Conservation (phyloP, 2,888 invertebrate genomes). For the Itoplectis maculator region DNA sequence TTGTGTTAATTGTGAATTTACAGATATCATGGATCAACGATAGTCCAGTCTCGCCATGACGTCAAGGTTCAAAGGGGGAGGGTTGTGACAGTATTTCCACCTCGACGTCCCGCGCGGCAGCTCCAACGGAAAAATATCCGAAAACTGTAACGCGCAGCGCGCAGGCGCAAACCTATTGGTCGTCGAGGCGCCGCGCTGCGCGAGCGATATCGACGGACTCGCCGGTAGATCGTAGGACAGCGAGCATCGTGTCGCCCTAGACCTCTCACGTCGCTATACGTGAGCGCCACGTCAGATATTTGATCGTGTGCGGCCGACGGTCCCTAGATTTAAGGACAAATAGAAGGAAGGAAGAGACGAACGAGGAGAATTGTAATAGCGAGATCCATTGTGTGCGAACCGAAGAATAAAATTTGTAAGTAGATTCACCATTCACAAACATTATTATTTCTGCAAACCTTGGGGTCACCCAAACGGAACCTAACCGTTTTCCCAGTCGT, state of each 20-base stretch:
- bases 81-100: not conserved
- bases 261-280: no score
- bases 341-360: not conserved
- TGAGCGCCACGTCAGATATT: no score
- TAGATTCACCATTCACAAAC: not conserved
- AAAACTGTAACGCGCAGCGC: no score
- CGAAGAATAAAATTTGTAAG: not conserved
- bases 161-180: no score
- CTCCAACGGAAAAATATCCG: not conserved
- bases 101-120: no score
- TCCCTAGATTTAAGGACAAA: no score
- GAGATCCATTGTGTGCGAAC: not conserved
- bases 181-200: no score
- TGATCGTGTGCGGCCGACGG: no score
- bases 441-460: not conserved
- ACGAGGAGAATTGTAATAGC: not conserved
- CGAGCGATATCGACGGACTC: no score
- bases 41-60: not conserved
- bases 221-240: no score
- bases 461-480: not conserved
- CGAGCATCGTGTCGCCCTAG: no score
- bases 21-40: not conserved
- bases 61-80: constrained; percentile 2
- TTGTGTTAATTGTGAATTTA: not conserved
- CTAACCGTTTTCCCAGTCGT: not conserved